phyloP scores from a whole-genome alignment of 2,888 invertebrate species.

The Trilocha varians region DNA sequence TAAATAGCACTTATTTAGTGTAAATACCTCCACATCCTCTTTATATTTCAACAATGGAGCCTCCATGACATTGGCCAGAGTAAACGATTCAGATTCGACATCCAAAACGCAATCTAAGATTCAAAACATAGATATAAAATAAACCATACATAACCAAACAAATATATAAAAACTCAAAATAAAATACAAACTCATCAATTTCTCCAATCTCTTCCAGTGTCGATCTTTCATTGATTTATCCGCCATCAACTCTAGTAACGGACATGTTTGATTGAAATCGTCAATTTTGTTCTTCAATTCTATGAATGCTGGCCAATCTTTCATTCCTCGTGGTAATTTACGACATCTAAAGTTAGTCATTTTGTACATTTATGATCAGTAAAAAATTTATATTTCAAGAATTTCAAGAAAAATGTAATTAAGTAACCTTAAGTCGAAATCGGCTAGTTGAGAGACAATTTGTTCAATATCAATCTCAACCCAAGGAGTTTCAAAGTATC shows the following conservation, averaged over 20 bases:
- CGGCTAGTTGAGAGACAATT: slow-evolving; percentile 84
- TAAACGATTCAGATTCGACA: slow-evolving; percentile 85
- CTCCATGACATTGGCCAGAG: slow-evolving; percentile 86
- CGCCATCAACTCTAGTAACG: slow-evolving; percentile 89
- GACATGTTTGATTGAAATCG: slow-evolving; percentile 91
- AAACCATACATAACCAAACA: not conserved
- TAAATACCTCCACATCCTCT: slow-evolving; percentile 86
- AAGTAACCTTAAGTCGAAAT: slow-evolving; percentile 85
- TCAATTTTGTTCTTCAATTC: slow-evolving; percentile 92
- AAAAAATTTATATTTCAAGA: too few relatives aligned
- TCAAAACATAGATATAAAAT: slow-evolving; percentile 10
- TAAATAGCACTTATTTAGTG: not conserved
- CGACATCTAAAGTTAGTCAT: slow-evolving; percentile 81
- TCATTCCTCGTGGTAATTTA: slow-evolving; percentile 87
- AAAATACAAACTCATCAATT: slow-evolving; percentile 47
- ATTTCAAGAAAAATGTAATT: not conserved
- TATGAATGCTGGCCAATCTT: slow-evolving; percentile 90
- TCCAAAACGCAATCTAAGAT: slow-evolving; percentile 77
- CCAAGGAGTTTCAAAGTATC: slow-evolving; percentile 91
- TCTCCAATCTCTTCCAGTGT: slow-evolving; percentile 79
- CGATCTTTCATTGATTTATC: slow-evolving; percentile 88
- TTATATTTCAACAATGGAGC: slow-evolving; percentile 86
- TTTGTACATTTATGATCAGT: too few relatives aligned
- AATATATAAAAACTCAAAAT: not conserved
- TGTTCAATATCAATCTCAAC: slow-evolving; percentile 85